These are phyloP conservation scores for Turnix velox DNA, from an alignment of 2,113 vertebrate genomes.

Conservation along the genomic window DNA sequence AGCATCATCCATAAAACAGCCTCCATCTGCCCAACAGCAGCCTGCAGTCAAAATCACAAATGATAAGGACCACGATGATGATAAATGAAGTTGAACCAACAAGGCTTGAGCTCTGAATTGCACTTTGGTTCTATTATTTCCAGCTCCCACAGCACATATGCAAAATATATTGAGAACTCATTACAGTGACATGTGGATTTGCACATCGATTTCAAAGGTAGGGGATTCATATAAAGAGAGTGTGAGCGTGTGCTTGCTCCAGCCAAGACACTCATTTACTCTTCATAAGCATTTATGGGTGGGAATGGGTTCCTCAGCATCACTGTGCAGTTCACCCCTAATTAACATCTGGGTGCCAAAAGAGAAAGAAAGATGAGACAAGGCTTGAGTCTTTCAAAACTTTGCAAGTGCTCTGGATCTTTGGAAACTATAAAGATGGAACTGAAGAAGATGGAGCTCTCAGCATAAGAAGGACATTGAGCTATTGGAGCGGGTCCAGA, in stretches of 20 bases:
- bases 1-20: neutral
- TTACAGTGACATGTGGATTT: neutral
- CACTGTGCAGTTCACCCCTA: accelerated
- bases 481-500: too few species aligned
- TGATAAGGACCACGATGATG: neutral
- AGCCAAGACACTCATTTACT: neutral
- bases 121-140: neutral
- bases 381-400: neutral
- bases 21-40: neutral
- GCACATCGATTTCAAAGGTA: neutral
- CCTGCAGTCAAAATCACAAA: neutral
- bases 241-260: neutral
- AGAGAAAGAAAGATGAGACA: neutral
- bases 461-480: too few species aligned
- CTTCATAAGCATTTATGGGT: neutral
- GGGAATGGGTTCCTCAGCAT: neutral
- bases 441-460: neutral
- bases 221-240: neutral
- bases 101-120: neutral
- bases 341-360: constrained; percentile 40
- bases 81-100: neutral
- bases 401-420: neutral
- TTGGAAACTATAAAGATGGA: neutral
- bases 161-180: neutral
- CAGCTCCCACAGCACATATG: neutral